Base-by-base conservation (phyloP, 2,888 invertebrate species). In the Xestia xanthographa region DNA sequence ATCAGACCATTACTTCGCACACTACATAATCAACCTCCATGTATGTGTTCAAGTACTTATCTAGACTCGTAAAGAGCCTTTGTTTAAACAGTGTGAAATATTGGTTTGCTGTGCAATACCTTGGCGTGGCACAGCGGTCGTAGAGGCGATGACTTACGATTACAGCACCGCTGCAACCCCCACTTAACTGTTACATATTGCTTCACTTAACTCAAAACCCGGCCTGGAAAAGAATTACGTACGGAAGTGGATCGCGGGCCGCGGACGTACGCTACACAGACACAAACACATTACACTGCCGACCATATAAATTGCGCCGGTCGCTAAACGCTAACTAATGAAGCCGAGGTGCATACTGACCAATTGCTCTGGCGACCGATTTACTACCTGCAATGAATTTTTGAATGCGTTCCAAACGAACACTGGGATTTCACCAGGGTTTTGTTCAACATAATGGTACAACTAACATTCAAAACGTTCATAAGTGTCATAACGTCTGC, bases 111-210 rank as follows among this genome's bases (percentile, higher is more conserved):
- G 87, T 90, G 87, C 89, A 87, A 88, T 89, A 86, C 87, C 87
- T 88, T 88, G 87, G 89, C 88, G 87, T 82, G 88, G 89, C 85
- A 78, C 86, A 86, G 87, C 88, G 90, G 87, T 90, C 88, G 87
- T 88, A 83, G 90, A 93, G 88, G 90, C 94, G 92, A 93, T 94
- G 94, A 94, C 93, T 94, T 94, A 94, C 92, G 92, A 90, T 90
- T 91, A 91, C 91, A 89, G 84, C 75, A 63, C 82, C 88, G 88
- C 88, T 91, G 92, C 93, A 92, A 90, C 92, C 92, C 92, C 90
- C 93, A 94, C 93, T 94, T 94, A 94, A 93, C 92, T 89, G 92
- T 93, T 94, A 94, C 93, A 91, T 93, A 94, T 94, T 92, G 93
- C 94, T 92, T 92, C 91, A 93, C 94, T 94, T 94, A 94, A 94